These are phyloP conservation scores for Tipula lateralis DNA, from an alignment of 2,888 invertebrate species.

Conservation along the genomic window DNA sequence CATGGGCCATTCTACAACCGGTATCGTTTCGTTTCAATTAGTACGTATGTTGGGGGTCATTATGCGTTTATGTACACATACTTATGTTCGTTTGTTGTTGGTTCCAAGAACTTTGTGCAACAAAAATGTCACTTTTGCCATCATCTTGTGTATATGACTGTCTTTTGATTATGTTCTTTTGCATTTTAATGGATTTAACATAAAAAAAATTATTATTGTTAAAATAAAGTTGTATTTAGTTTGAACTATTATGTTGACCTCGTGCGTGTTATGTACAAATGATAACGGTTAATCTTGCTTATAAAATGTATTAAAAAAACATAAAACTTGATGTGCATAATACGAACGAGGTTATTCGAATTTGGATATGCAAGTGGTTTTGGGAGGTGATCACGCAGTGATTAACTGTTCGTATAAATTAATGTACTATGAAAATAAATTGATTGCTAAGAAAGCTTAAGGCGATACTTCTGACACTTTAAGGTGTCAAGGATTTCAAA, in stretches of 20 bases:
- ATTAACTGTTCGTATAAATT: too few species aligned
- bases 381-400: too few species aligned
- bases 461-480: too few species aligned
- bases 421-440: too few species aligned
- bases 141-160: not conserved
- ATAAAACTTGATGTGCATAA: not conserved
- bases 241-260: not conserved
- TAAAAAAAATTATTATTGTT: not conserved
- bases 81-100: not conserved
- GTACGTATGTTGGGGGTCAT: not conserved
- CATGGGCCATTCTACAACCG: not conserved
- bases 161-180: not conserved
- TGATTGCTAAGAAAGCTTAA: too few species aligned
- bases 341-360: too few species aligned
- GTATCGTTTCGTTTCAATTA: not conserved
- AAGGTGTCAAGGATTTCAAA: too few species aligned
- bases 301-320: too few species aligned
- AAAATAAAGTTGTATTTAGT: not conserved
- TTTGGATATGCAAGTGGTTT: too few species aligned
- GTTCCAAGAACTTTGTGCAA: not conserved
- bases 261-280: not conserved
- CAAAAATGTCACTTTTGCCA: not conserved
- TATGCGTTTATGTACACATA: not conserved
- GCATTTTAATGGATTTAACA: not conserved
- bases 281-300: too few species aligned